phyloP scores from a whole-genome alignment of 2,888 invertebrate species.

The Cyaniris semiargus region DNA sequence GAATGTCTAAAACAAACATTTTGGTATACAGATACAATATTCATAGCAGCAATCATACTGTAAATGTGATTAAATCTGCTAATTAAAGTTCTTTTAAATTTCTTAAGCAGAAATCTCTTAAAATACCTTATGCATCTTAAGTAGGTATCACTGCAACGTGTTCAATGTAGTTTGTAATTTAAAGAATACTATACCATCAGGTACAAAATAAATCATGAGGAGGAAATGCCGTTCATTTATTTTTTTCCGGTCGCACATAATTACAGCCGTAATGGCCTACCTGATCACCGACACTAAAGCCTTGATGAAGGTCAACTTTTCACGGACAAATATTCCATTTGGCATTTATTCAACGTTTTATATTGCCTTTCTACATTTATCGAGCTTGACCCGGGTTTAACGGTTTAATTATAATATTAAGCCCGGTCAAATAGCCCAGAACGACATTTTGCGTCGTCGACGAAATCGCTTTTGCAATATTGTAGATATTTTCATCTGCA shows the following conservation, averaged over 20 bases:
- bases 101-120: background rate
- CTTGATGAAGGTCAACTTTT: conserved; percentile 45
- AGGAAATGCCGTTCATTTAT: conserved; percentile 22
- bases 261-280: conserved; percentile 15
- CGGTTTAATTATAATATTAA: conserved; percentile 18
- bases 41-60: background rate
- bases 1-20: background rate
- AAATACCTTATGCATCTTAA: background rate
- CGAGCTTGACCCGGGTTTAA: conserved; percentile 20
- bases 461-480: background rate
- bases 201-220: background rate
- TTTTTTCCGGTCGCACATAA: conserved; percentile 27
- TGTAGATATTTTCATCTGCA: conserved; percentile 17
- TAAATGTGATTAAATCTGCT: background rate
- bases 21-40: background rate
- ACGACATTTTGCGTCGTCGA: conserved; percentile 11
- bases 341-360: conserved; percentile 35
- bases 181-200: background rate
- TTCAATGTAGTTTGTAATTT: background rate
- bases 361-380: conserved; percentile 41
- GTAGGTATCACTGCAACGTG: background rate
- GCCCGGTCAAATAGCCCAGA: conserved; percentile 16
- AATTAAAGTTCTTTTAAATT: background rate
- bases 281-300: conserved; percentile 27
- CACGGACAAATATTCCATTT: conserved; percentile 43